Percentiles rank a stretch among this genome's conserved stretches.
phyloP scores from a whole-genome alignment of 1,140 invertebrate species.

The Diachasma alloeum region DNA sequence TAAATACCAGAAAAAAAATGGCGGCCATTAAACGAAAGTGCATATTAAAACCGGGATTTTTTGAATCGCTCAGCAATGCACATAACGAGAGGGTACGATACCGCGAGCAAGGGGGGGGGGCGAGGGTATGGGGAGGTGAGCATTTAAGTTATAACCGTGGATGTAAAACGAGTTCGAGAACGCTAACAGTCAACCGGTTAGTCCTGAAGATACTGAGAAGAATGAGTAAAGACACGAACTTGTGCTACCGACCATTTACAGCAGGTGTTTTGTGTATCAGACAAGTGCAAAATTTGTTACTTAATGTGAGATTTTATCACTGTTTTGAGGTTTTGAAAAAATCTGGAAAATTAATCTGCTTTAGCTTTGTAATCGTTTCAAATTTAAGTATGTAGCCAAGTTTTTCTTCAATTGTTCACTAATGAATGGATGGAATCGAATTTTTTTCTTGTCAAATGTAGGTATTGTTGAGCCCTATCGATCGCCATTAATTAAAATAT shows the following conservation, averaged over 20 bases:
- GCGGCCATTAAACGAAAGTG: background rate
- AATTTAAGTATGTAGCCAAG: too few relatives aligned
- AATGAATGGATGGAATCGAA: too few relatives aligned
- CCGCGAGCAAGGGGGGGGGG: background rate
- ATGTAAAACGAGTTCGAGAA: constrained; percentile 7
- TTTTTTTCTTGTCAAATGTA: too few relatives aligned
- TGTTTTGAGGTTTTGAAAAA: too few relatives aligned
- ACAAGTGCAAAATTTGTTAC: background rate
- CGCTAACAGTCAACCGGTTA: background rate
- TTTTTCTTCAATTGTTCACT: too few relatives aligned
- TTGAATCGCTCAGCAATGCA: background rate
- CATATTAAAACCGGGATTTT: background rate
- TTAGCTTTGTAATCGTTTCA: too few relatives aligned
- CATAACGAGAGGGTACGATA: background rate
- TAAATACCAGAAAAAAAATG: background rate
- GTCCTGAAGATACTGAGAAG: constrained; percentile 1
- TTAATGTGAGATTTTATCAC: too few relatives aligned
- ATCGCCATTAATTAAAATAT: too few relatives aligned
- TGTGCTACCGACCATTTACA: background rate
- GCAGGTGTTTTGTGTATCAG: background rate
- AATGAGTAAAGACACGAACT: constrained; percentile 5
- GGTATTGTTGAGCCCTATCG: too few relatives aligned
- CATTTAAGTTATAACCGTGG: constrained; percentile 1
- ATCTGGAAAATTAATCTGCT: too few relatives aligned
- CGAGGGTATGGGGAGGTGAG: background rate